Evolutionary conservation across 2,888 invertebrate species (phyloP), one percentile per base, ranked within the genome.

Genomic region (Spodoptera picta): DNA sequence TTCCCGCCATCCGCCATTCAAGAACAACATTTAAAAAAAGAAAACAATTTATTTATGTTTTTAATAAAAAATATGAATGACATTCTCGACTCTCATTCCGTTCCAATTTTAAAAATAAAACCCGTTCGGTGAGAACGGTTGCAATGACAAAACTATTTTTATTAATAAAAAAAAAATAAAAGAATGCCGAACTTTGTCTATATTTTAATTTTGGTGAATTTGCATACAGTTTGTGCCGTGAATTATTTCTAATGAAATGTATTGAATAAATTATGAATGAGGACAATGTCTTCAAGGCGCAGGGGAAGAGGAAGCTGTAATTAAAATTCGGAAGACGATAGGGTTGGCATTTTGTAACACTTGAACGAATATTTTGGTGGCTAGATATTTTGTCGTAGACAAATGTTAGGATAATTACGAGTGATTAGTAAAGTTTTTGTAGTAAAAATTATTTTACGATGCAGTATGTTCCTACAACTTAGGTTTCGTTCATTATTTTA

Each of bases 291-390:
- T 93, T 92, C 73, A 82, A 89, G 87, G 80, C 75, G 80, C 79
- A 83, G 83, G 91, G 92, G 91, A 90, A 85, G 88, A 87, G 87
- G 88, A 90, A 87, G 87, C 79, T 85, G 86, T 93, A 93, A 94
- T 94, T 94, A 94, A 94, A 93, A 91, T 87, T 83, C 81, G 81
- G 80, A 69, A 75, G 75, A 66, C 41, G 50, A 27, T 86, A 90
- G 91, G 92, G 90, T 83, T 91, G 87, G 0, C 83, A 5, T 11
- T 23, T 31, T n/a, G 3, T 36, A 36, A 36, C 36, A 36, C 36
- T 36, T 36, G 36, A 36, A 36, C 36, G 9, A 36, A 7, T 27
- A 36, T 36, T 36, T 36, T 36, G 36, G 2, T 36, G 9, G 2
- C 36, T 36, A 36, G 36, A 36, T 36, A 36, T 36, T 31, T 31